Percentiles rank a stretch among this genome's conserved stretches.
Conservation (phyloP, 2,797 vertebrate species). For the Typhlichthys subterraneus region DNA sequence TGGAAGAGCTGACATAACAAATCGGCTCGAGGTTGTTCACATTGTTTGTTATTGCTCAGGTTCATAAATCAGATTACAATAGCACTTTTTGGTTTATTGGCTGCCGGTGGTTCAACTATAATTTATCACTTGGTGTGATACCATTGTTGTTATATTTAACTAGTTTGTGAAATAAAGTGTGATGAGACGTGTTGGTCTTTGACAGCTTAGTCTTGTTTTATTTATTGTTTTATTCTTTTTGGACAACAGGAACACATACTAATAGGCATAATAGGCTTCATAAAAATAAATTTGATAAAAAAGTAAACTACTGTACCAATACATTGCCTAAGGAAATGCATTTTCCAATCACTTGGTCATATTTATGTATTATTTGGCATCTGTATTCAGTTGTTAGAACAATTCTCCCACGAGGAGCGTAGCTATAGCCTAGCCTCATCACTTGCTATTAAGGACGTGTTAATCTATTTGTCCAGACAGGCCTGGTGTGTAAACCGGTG, state of each 20-base stretch:
- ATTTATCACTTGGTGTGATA: slow-evolving; percentile 18
- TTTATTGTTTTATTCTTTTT: slow-evolving; percentile 14
- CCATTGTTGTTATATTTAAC: slow-evolving; percentile 2
- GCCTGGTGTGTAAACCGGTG: slow-evolving; percentile 44
- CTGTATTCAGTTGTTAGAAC: too few species aligned
- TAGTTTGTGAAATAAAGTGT: neutral
- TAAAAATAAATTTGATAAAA: neutral
- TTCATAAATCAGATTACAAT: slow-evolving; percentile 59
- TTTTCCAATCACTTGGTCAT: neutral
- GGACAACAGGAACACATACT: too few species aligned
- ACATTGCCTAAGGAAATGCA: neutral
- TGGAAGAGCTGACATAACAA: slow-evolving; percentile 41
- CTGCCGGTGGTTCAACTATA: slow-evolving; percentile 21
- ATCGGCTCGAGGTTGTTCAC: slow-evolving; percentile 38
- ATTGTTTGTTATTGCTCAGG: slow-evolving; percentile 48
- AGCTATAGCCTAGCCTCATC: slow-evolving; percentile 43
- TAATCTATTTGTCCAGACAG: slow-evolving; percentile 33
- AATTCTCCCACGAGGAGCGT: slow-evolving; percentile 4
- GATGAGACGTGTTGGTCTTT: neutral
- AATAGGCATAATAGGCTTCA: neutral
- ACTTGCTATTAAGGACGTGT: slow-evolving; percentile 25
- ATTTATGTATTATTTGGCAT: too few species aligned
- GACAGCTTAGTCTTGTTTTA: slow-evolving; percentile 8
- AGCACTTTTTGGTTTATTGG: slow-evolving; percentile 23
- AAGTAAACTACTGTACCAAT: neutral